Base-by-base conservation (phyloP, 1,140 invertebrate genomes). In the Zaprionus camerounensis region DNA sequence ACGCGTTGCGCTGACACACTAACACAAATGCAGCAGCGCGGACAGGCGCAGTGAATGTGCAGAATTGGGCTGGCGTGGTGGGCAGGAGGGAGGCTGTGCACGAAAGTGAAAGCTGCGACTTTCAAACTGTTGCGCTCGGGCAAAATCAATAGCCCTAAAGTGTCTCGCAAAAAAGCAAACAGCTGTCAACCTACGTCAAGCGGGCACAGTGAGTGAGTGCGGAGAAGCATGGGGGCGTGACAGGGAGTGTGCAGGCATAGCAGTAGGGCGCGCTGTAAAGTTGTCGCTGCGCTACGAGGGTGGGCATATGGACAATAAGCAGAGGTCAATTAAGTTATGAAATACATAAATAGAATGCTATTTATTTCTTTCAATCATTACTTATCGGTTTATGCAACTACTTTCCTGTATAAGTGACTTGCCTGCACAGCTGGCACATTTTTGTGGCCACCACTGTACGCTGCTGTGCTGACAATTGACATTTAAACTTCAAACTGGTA, bases 131-230 rank as follows among this genome's bases (percentile, higher is more conserved):
- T 87, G 84, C 84, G 84, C 67, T 62, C 80, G 61, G 56, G 55
- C 74, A 88, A 88, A 87, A 87, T 87, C 84, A 81, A 87, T 87
- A 87, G 57, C 62, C 56, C 74, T 78, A 70, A 83, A 83, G 71
- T 83, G 85, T 59, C 63, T 76, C 28, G 67, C 80, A 38, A 17
- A 31, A 73, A 73, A 38, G 76, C 71, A 88, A 87, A 87, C 84
- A 87, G 84, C 84, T 87, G 84, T 87, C 84, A 88, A 88, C 84
- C 84, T 87, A 88, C 84, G 84, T 87, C 84, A 88, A 88, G 67
- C 51, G 69, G 2, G 41, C 41, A 28, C 34, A 34, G 41, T 12
- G 17, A 3, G 34, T 7, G 20, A 5, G n/a, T n/a, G 31, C 36
- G n/a, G 13, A 20, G 20, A 2, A 24, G 15, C 24, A 15, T 46